phyloP scores from a whole-genome alignment of 2,888 invertebrate genomes.

The Oscheius sp. region DNA sequence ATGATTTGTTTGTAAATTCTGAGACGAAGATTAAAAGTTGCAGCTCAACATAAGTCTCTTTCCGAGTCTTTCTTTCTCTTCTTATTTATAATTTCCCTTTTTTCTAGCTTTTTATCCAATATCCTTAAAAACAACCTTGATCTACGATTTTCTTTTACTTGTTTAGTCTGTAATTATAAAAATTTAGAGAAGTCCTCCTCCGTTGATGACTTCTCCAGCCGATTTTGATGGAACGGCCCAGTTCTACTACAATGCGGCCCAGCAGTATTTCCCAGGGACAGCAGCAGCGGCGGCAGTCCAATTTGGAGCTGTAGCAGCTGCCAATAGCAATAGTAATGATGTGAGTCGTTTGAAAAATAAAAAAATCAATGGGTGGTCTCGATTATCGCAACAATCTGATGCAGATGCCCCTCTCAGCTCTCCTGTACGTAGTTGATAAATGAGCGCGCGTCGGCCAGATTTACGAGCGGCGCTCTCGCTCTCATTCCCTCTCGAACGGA shows the following conservation, averaged over 20 bases:
- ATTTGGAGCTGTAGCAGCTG: neutral
- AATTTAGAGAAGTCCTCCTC: slow-evolving; percentile 21
- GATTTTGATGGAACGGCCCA: slow-evolving; percentile 16
- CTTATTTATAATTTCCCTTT: too few species aligned
- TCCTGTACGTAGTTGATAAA: slow-evolving; percentile 28
- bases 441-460: slow-evolving; percentile 21
- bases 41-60: neutral
- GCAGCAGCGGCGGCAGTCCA: slow-evolving; percentile 2
- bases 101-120: neutral
- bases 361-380: neutral
- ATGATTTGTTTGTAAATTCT: too few species aligned
- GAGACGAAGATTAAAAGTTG: too few species aligned
- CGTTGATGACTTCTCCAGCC: slow-evolving; percentile 25
- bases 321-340: neutral
- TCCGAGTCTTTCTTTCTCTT: neutral
- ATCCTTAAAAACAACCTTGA: neutral
- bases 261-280: slow-evolving; percentile 21
- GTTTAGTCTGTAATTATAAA: too few species aligned
- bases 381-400: slow-evolving; percentile 15
- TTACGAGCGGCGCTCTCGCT: slow-evolving; percentile 27
- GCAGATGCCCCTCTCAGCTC: slow-evolving; percentile 16
- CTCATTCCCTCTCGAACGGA: slow-evolving; percentile 5
- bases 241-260: slow-evolving; percentile 27
- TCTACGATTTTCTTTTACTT: too few species aligned
- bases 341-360: slow-evolving; percentile 8